Evolutionary conservation across 2,113 vertebrate genomes (phyloP).

Genomic region (Craseonycteris thonglongyai): DNA sequence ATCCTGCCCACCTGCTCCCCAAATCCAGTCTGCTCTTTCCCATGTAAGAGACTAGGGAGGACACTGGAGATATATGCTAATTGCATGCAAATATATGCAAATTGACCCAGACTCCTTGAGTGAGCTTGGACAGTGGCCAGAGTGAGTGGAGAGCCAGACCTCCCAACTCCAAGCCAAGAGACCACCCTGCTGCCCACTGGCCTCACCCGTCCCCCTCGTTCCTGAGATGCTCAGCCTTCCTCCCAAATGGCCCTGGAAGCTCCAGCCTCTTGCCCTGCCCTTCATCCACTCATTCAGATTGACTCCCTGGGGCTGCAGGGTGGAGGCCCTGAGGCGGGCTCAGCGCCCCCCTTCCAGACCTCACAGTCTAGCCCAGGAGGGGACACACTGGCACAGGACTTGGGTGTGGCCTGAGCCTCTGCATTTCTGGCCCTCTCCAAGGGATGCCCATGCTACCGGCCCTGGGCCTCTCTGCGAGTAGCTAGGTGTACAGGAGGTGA

Average conservation of each 20-base stretch:
- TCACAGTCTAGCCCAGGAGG: neutral
- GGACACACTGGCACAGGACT: rapidly evolving
- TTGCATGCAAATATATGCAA: neutral
- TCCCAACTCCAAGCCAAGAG: neutral
- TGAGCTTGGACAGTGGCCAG: neutral
- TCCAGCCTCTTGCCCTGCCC: neutral
- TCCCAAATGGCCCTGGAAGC: neutral
- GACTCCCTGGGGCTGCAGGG: neutral
- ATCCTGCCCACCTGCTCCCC: neutral
- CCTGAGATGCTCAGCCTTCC: neutral
- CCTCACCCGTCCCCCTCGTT: neutral
- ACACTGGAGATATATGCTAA: neutral
- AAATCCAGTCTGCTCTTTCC: neutral
- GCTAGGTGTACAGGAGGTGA: too few relatives aligned
- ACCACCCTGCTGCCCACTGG: neutral
- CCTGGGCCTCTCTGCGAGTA: neutral
- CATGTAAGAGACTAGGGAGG: neutral
- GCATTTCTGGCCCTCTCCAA: neutral
- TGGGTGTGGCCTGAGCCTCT: neutral
- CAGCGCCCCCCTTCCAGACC: neutral
- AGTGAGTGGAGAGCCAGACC: neutral
- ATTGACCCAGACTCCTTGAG: neutral
- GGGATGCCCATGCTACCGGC: rapidly evolving
- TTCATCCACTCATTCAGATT: neutral
- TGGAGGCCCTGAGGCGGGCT: neutral